Percentiles rank a stretch among this genome's conserved stretches.
These are phyloP conservation scores for Albula goreensis DNA, from an alignment of 2,113 vertebrate species.

Conservation along the genomic window DNA sequence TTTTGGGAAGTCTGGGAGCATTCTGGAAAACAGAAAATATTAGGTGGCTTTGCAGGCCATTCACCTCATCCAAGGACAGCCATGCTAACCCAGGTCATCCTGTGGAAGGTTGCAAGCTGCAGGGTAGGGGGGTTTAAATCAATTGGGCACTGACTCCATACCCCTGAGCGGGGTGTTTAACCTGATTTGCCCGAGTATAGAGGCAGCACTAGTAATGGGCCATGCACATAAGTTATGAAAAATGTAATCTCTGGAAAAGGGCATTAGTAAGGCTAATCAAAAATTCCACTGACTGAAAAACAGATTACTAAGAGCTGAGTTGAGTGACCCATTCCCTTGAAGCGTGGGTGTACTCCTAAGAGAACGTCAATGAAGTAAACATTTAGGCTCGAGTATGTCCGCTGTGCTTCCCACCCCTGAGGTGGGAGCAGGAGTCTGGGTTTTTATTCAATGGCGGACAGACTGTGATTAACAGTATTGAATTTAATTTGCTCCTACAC, in stretches of 20 bases:
- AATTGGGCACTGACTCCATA: constrained; percentile 41
- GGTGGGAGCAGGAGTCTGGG: constrained; percentile 19
- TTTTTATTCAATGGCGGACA: constrained; percentile 20
- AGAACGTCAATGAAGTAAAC: constrained; percentile 39
- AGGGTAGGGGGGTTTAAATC: not conserved
- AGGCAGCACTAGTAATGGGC: constrained; percentile 32
- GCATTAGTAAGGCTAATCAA: constrained; percentile 38
- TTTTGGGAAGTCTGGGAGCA: too few species aligned
- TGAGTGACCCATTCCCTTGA: not conserved
- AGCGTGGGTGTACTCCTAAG: constrained; percentile 6
- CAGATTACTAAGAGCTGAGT: not conserved
- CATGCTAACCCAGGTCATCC: constrained; percentile 57
- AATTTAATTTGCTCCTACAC: constrained; percentile 36
- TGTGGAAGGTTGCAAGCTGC: constrained; percentile 36
- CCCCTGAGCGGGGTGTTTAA: constrained; percentile 50
- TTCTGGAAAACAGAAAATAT: not conserved
- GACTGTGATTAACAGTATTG: constrained; percentile 31
- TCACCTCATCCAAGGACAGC: constrained; percentile 54
- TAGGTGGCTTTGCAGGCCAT: constrained; percentile 6
- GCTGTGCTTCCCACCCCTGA: not conserved
- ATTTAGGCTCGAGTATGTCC: constrained; percentile 7
- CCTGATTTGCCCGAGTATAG: constrained; percentile 27
- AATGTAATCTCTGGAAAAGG: constrained; percentile 9
- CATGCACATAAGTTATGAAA: not conserved
- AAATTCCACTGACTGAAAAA: constrained; percentile 14